A percentile compares a stretch with the other conserved stretches of the same genome.
phyloP scores from a whole-genome alignment of 2,113 vertebrate species.

The Delphinus delphis region DNA sequence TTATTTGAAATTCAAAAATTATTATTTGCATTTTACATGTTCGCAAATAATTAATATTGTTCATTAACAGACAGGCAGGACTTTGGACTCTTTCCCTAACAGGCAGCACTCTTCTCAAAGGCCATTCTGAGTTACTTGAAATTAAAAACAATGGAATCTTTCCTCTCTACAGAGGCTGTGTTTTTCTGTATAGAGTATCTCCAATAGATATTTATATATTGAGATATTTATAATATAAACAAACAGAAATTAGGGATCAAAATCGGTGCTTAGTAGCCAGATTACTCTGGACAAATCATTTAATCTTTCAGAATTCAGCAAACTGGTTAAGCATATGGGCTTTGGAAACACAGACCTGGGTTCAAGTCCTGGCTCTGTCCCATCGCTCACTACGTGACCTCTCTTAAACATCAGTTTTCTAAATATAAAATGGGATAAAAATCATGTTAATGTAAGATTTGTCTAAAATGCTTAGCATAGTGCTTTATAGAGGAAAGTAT shows the following conservation, averaged over 20 bases:
- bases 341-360: neutral
- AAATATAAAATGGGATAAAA: neutral
- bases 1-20: constrained; percentile 37
- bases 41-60: constrained; percentile 72
- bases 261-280: neutral
- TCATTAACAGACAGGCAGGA: constrained; percentile 67
- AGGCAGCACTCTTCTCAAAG: constrained; percentile 56
- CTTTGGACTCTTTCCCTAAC: constrained; percentile 66
- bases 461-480: neutral
- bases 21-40: constrained; percentile 50
- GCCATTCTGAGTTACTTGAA: constrained; percentile 34
- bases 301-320: neutral
- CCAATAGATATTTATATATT: neutral
- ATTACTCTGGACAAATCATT: neutral
- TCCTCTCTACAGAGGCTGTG: neutral
- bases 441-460: neutral
- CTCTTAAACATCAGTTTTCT: neutral
- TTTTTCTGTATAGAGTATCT: neutral
- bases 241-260: neutral
- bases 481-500: neutral
- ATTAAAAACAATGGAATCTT: neutral
- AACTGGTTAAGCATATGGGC: neutral
- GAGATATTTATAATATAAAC: neutral
- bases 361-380: neutral
- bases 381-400: neutral